These are phyloP conservation scores for Chunga burmeisteri DNA, from an alignment of 2,113 vertebrate species.

Conservation along the genomic window DNA sequence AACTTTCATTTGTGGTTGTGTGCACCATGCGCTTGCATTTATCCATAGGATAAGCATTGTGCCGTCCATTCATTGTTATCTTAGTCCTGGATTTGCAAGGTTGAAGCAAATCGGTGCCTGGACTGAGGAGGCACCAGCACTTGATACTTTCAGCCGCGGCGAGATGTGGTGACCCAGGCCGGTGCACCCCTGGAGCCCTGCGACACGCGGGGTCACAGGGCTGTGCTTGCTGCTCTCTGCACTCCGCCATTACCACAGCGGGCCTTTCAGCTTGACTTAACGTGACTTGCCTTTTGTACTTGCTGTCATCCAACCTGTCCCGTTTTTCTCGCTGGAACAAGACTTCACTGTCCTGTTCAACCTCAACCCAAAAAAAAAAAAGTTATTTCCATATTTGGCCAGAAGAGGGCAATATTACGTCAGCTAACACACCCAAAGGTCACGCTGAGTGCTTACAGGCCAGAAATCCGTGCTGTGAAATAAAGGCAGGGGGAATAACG, in stretches of 20 bases:
- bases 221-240: not conserved
- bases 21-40: not conserved
- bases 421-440: not conserved
- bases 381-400: not conserved
- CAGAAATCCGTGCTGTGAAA: accelerated
- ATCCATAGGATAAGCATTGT: not conserved
- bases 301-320: accelerated
- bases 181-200: accelerated
- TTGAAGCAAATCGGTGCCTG: not conserved
- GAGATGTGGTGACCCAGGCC: accelerated
- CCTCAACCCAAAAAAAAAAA: accelerated
- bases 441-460: accelerated
- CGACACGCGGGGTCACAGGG: accelerated
- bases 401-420: constrained; percentile 5
- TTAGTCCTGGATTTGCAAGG: accelerated
- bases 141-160: accelerated
- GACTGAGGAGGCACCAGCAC: not conserved
- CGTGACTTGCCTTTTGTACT: accelerated
- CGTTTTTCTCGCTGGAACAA: accelerated
- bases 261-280: accelerated
- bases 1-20: not conserved
- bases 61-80: accelerated
- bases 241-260: not conserved
- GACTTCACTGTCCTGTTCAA: accelerated
- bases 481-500: accelerated